Conservation (phyloP, 2,113 vertebrate species). For the Eptesicus fuscus region DNA sequence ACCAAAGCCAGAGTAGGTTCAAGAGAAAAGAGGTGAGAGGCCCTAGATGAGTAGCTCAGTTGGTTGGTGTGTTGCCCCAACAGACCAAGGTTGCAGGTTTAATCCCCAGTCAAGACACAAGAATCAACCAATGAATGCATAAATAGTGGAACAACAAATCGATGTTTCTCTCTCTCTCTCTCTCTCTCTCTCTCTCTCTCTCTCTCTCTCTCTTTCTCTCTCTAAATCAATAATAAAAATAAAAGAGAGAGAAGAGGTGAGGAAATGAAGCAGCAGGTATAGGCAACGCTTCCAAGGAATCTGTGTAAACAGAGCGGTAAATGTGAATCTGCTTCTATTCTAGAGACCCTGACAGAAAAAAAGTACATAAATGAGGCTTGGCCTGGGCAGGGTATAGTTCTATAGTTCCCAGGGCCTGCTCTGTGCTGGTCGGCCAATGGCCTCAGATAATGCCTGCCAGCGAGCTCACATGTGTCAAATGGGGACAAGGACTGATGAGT, state of each 20-base stretch:
- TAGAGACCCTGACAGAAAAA: neutral
- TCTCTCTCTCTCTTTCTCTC: too few species aligned
- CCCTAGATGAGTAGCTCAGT: neutral
- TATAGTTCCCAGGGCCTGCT: neutral
- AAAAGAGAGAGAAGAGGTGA: neutral
- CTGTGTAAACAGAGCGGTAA: neutral
- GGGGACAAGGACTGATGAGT: accelerated
- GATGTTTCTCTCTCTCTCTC: neutral
- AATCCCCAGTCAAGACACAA: neutral
- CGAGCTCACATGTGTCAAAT: accelerated
- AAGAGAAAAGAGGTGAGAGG: neutral
- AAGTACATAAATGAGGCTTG: neutral
- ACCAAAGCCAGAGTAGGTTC: neutral
- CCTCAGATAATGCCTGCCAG: neutral
- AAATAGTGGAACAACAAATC: neutral
- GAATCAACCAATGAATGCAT: neutral
- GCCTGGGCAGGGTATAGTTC: neutral
- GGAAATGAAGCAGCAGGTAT: neutral
- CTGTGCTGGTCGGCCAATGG: accelerated
- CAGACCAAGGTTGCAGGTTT: neutral
- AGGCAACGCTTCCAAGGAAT: neutral
- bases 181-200: too few species aligned
- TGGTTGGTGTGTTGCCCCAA: too few species aligned
- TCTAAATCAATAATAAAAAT: neutral
- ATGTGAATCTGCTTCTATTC: neutral